Conservation (phyloP, 2,797 vertebrate genomes). For the Siniperca scherzeri region DNA sequence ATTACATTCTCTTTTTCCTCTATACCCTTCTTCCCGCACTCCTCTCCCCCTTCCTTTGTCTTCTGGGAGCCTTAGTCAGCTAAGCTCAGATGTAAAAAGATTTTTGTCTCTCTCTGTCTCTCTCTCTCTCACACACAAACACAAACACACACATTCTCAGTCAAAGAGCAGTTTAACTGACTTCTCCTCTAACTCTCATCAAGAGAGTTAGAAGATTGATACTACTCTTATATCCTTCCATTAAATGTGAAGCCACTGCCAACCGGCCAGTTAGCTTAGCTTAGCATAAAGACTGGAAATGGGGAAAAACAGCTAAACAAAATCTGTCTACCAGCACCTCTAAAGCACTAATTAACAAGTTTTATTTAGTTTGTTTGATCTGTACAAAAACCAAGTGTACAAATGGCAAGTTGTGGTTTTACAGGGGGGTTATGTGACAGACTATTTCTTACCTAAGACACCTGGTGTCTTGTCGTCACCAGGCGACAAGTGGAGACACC, state of each 20-base stretch:
- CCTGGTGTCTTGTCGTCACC: background rate
- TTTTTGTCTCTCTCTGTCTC: slow-evolving; percentile 48
- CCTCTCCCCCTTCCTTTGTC: slow-evolving; percentile 67
- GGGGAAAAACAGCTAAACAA: too few relatives aligned
- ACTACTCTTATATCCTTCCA: too few relatives aligned
- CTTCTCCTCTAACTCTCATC: too few relatives aligned
- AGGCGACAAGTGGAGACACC: background rate
- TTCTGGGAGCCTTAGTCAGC: slow-evolving; percentile 82
- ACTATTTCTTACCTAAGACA: background rate
- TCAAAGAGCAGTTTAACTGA: slow-evolving; percentile 18
- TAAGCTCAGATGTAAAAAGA: slow-evolving; percentile 76
- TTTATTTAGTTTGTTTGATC: background rate
- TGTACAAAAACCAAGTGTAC: background rate
- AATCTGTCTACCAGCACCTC: background rate
- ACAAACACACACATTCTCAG: slow-evolving; percentile 10
- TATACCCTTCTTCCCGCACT: slow-evolving; percentile 63
- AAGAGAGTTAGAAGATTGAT: too few relatives aligned
- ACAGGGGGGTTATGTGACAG: background rate
- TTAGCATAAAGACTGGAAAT: too few relatives aligned
- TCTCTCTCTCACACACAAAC: slow-evolving; percentile 20
- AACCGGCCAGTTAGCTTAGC: too few relatives aligned
- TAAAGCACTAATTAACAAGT: background rate
- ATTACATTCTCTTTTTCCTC: slow-evolving; percentile 77
- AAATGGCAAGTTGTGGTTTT: background rate
- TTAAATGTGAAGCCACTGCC: too few relatives aligned